Evolutionary conservation across 2,113 vertebrate species (phyloP), one percentile per base, ranked within the genome.

Genomic region (Colius striatus): DNA sequence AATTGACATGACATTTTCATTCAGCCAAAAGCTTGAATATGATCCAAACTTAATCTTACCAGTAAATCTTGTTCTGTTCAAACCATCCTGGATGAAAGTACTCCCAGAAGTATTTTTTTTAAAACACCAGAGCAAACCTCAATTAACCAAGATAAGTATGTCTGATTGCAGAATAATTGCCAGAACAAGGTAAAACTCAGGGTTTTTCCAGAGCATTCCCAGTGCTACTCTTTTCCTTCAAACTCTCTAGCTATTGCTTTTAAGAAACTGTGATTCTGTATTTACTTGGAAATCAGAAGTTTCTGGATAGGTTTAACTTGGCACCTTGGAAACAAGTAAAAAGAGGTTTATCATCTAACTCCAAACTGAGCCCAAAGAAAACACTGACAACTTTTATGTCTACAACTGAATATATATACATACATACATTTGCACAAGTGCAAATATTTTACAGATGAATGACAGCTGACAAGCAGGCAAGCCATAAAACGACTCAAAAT

Each of bases 361-460:
- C 11, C 1, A 0, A 73, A 47, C 16, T 5, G 8, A 70, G 38
- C 58, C 48, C 16, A 72, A 71, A 53, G 23, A 88, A 85, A 92
- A 72, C 10, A 10, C 19, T 29, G 26, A 41, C 26, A 48, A 72
- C 34, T 77, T 62, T 50, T 25, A 66, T 3, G 0, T 25, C 54
- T 51, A 38, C 41, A 71, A 23, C 10, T 4, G 7, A 61, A 66
- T 8, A 62, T 29, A 32, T 1, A 27, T 6, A 30, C 4, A 12
- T 2, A 36, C 1, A 26, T 2, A 34, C 5, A 16, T 2, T 6
- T 11, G 5, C 32, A 27, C 1, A 0, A 6, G 8, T 9, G 16
- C 1, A 4, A 48, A 2, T 32, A 57, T 53, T n/a, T 57, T 54
- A 57, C 26, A 65, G 16, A 14, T 4, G 11, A 75, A 51, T 12